Evolutionary conservation across 2,888 invertebrate species (phyloP).

Genomic region (Noctua comes): DNA sequence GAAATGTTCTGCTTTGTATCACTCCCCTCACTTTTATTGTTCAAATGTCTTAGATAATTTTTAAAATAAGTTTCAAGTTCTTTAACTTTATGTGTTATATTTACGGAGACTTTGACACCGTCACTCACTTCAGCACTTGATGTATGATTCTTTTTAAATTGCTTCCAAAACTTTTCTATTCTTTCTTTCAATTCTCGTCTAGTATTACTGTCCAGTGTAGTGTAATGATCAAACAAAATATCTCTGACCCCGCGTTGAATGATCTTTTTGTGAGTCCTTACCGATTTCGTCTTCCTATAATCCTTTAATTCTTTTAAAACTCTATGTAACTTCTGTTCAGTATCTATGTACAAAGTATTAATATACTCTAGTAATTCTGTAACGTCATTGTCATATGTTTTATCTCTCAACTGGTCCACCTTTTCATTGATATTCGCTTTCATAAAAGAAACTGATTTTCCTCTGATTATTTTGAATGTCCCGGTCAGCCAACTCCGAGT

Average conservation of each 20-base stretch:
- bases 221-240: slow-evolving; percentile 75
- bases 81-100: not conserved
- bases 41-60: not conserved
- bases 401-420: slow-evolving; percentile 47
- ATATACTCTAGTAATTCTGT: slow-evolving; percentile 68
- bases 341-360: slow-evolving; percentile 71
- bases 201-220: slow-evolving; percentile 64
- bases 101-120: not conserved
- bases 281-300: slow-evolving; percentile 63
- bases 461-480: slow-evolving; percentile 65
- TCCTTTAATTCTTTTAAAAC: slow-evolving; percentile 69
- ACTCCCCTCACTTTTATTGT: not conserved
- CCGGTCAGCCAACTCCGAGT: slow-evolving; percentile 65
- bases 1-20: not conserved
- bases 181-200: slow-evolving; percentile 65
- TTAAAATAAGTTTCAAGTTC: not conserved
- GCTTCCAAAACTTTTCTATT: slow-evolving; percentile 43
- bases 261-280: slow-evolving; percentile 60
- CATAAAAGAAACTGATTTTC: slow-evolving; percentile 56
- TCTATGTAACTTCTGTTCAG: slow-evolving; percentile 59
- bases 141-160: not conserved
- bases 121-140: not conserved
- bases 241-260: slow-evolving; percentile 67
- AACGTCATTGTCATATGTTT: slow-evolving; percentile 49
- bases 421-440: slow-evolving; percentile 62